These are phyloP conservation scores for Coreius guichenoti DNA, from an alignment of 2,797 vertebrate genomes.

Conservation along the genomic window DNA sequence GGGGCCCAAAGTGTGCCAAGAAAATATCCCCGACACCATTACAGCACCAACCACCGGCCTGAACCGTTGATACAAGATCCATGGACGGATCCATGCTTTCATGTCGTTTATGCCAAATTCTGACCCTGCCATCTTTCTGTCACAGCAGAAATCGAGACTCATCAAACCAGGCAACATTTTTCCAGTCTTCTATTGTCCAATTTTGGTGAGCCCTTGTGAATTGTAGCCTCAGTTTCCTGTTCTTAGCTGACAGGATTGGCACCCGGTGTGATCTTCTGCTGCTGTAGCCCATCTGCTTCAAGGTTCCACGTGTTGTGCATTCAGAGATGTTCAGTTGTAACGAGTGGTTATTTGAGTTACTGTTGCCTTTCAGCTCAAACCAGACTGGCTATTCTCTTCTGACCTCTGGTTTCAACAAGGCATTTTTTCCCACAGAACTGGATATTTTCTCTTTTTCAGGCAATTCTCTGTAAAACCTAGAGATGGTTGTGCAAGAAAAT, in stretches of 20 bases:
- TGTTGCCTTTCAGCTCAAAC: constrained; percentile 44
- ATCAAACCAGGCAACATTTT: neutral
- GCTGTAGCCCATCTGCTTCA: no score
- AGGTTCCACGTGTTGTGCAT: neutral
- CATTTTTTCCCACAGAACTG: constrained; percentile 46
- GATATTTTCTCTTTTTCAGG: neutral
- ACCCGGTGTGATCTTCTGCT: neutral
- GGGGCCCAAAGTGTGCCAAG: neutral
- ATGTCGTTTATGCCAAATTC: constrained; percentile 57
- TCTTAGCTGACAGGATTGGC: neutral
- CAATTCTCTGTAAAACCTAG: neutral
- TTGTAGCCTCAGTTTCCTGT: neutral
- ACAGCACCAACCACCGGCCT: neutral
- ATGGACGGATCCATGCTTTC: constrained; percentile 55
- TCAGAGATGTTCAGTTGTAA: neutral
- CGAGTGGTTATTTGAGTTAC: neutral
- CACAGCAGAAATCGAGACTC: constrained; percentile 35
- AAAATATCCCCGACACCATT: neutral
- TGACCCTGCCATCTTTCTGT: constrained; percentile 51
- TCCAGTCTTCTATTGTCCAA: neutral
- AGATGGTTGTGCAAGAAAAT: neutral
- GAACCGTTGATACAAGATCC: constrained; percentile 40
- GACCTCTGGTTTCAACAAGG: constrained; percentile 54
- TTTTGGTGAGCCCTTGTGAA: neutral
- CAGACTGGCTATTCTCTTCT: constrained; percentile 51